A percentile compares a stretch with the other conserved stretches of the same genome.
Conservation (phyloP, 2,113 vertebrate genomes). For the Connochaetes taurinus region DNA sequence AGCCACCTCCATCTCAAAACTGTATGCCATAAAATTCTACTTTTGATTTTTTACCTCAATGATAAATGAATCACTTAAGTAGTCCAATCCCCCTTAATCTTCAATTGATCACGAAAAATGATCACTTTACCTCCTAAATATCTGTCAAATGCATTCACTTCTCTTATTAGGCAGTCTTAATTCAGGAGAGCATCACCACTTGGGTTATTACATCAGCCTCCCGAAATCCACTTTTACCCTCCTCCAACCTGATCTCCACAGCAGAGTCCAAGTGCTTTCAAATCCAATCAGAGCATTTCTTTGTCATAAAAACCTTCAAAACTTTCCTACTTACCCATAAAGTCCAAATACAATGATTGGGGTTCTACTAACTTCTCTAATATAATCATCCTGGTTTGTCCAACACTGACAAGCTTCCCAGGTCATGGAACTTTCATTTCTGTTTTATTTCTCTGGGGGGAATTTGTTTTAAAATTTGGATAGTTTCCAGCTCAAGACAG, state of each 20-base stretch:
- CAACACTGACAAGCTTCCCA: neutral
- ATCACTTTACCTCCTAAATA: neutral
- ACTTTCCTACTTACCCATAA: neutral
- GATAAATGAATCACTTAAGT: neutral
- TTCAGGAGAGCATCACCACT: neutral
- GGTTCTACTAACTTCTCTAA: neutral
- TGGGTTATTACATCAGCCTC: neutral
- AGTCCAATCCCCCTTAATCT: neutral
- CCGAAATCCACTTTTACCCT: neutral
- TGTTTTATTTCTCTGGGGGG: neutral
- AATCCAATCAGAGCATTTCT: neutral
- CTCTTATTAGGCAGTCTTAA: neutral
- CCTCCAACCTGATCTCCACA: neutral
- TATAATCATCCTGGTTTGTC: neutral
- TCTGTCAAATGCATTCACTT: neutral
- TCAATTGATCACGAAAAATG: neutral
- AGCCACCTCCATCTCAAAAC: neutral
- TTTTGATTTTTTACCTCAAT: neutral
- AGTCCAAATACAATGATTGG: neutral
- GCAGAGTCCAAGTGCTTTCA: neutral
- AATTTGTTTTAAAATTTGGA: neutral
- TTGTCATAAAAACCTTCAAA: neutral
- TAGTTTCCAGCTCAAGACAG: neutral
- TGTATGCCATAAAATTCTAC: neutral
- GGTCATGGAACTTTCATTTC: neutral